Evolutionary conservation across 2,797 vertebrate genomes (phyloP), one percentile per base, ranked within the genome.

Genomic region (Knipowitschia caucasica): DNA sequence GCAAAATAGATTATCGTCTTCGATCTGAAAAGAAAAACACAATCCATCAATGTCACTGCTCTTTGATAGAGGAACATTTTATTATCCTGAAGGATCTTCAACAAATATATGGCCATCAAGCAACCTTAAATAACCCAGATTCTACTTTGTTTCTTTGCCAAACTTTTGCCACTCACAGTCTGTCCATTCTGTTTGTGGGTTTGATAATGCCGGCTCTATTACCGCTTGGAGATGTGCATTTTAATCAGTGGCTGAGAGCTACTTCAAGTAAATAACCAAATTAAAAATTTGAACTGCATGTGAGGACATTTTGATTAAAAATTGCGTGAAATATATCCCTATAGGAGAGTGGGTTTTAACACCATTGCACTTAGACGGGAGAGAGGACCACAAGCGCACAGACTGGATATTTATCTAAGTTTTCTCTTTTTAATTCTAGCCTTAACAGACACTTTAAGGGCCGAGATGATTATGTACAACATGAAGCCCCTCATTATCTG

Each of bases 1-100:
- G n/a, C n/a, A n/a, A n/a, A n/a, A n/a, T n/a, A 55, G 56, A n/a
- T 23, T 56, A 54, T 74, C 59, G 46, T 26, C 51, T 11, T 50
- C 39, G 64, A 77, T 57, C 56, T 66, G 29, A 9, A 47, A 44
- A 30, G 34, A 67, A 40, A 56, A 62, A 65, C 50, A 58, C 42
- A 57, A 71, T 77, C 59, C 62, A 75, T 77, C 71, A 71, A 54
- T 69, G 71, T 78, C 69, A 56, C 25, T 60, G 18, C 29, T 4
- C 21, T 49, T 56, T 52, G 62, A 68, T 71, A 62, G 15, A 30
- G 23, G n/a, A 29, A 23, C 21, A 15, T 56, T 55, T 56, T 8
- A 20, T 72, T 73, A 65, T 65, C 36, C 7, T 26, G 43, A 45
- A 31, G 33, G 27, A 65, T 60, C 43, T 30, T 53, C 31, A 60